Base-by-base conservation (phyloP, 2,888 invertebrate species). In the Microplitis deprimator region DNA sequence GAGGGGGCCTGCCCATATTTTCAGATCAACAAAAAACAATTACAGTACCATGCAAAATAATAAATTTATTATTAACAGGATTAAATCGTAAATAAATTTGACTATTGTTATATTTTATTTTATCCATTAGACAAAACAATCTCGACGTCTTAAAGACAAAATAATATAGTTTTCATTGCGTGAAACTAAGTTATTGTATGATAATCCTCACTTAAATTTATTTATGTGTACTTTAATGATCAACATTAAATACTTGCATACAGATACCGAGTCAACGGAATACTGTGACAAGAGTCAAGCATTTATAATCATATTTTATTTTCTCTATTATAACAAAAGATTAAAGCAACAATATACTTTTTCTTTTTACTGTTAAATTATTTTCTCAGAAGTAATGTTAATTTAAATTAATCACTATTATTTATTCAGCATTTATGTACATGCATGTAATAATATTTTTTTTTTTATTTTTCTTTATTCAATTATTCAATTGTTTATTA, bases 1-100 rank as follows among this genome's bases (percentile, higher is more conserved):
- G 68, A 73, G 61, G 80, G 82, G 82, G 68, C 81, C 82, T 77
- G 81, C 81, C 82, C 81, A 68, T 67, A 39, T 76, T 39, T 67
- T 8, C 38, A 50, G 50, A 50, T 6, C 8, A 41, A 50, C 6
- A 20, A 73, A 68, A 16, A 72, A 71, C n/a, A 67, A 16, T 17
- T 41, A 17, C n/a, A 72, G 72, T 39, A 64, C 29, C 72, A 72
- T 64, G 64, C 59, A 64, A 72, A 13, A 13, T 40, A 64, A 59
- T 60, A 7, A 1, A 38, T 29, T 13, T 17, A 65, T 13, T 17
- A 65, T 65, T 6, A 29, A 29, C 65, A 29, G 17, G 62, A 50
- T 50, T 50, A 13, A 4, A 13, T 13, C 2, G 50, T 8, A 50
- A 50, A 50, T 13, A 50, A 50, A 13, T 3, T 50, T 50, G 50